These are phyloP conservation scores for Apis dorsata DNA, from an alignment of 1,140 invertebrate genomes.

Conservation along the genomic window DNA sequence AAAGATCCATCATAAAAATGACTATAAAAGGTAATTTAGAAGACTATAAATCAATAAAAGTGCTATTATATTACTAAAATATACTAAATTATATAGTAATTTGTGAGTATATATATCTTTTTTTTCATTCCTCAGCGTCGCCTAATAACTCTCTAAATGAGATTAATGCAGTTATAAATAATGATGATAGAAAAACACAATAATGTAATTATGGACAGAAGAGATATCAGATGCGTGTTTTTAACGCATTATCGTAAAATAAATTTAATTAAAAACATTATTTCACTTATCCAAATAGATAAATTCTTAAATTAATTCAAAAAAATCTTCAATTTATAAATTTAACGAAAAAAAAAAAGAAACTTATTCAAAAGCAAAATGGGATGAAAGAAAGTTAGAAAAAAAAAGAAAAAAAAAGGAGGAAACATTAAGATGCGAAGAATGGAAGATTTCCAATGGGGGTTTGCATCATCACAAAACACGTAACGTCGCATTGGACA, in stretches of 20 bases:
- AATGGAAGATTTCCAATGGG: background rate
- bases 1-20: background rate
- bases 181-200: background rate
- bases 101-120: background rate
- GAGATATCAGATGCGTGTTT: background rate
- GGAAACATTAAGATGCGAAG: background rate
- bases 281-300: too few species aligned
- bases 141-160: background rate
- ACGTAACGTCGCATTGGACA: constrained; percentile 19
- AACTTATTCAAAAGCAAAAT: background rate
- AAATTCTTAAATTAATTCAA: background rate
- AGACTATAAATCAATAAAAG: background rate
- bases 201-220: background rate
- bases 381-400: background rate
- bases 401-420: fast-evolving
- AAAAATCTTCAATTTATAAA: background rate
- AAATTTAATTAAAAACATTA: too few species aligned
- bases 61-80: background rate
- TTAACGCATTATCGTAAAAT: too few species aligned
- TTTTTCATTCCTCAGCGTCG: background rate
- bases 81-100: background rate
- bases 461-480: background rate
- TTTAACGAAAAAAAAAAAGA: background rate
- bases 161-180: background rate
- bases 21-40: background rate